Conservation (phyloP, 1,140 invertebrate genomes). For the Leptopilina clavipes region DNA sequence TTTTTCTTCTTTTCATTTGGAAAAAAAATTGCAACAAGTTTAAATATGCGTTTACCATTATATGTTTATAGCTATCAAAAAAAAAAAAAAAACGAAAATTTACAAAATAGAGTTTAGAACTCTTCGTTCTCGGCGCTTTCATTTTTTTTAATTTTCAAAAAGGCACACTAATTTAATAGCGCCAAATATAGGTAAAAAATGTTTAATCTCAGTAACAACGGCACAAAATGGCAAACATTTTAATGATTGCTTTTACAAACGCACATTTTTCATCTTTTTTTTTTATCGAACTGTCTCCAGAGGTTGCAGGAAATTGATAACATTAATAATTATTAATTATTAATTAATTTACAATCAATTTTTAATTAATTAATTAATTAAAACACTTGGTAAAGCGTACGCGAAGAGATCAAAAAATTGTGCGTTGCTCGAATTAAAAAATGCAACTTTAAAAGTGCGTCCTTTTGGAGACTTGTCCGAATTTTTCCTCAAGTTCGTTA, state of each 20-base stretch:
- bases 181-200: constrained; percentile 15
- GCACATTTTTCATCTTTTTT: not conserved
- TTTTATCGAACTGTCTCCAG: not conserved
- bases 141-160: constrained; percentile 41
- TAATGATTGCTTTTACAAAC: constrained; percentile 21
- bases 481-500: too few relatives aligned
- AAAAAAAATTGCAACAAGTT: constrained; percentile 23
- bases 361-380: too few relatives aligned
- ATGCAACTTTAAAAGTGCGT: constrained; percentile 6
- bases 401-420: constrained; percentile 11
- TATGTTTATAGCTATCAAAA: too few relatives aligned
- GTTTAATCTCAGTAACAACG: constrained; percentile 31
- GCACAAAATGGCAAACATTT: constrained; percentile 30
- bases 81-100: constrained; percentile 20
- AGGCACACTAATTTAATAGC: constrained; percentile 52
- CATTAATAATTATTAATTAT: too few relatives aligned
- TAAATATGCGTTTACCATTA: constrained; percentile 4
- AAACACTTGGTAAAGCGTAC: not conserved
- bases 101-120: not conserved
- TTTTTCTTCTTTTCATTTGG: not conserved
- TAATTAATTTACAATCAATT: too few relatives aligned
- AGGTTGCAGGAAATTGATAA: not conserved
- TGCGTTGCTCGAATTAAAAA: not conserved
- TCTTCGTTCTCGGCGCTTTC: constrained; percentile 6
- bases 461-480: constrained; percentile 22